Percentiles rank a stretch among this genome's conserved stretches.
phyloP scores from a whole-genome alignment of 2,797 vertebrate genomes.

The Urophycis tenuis region DNA sequence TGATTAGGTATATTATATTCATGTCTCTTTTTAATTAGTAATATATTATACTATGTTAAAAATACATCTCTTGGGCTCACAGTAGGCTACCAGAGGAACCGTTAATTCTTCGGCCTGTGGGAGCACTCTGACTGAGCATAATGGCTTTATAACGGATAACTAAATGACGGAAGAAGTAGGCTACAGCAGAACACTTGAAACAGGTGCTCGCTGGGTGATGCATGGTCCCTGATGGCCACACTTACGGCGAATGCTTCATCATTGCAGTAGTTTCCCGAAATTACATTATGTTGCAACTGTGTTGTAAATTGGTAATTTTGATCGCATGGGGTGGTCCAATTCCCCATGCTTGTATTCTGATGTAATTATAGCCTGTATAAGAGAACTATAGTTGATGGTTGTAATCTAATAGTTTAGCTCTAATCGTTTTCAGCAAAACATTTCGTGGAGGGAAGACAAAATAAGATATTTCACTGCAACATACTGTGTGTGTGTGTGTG shows the following conservation, averaged over 20 bases:
- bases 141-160: not conserved
- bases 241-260: not conserved
- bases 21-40: not conserved
- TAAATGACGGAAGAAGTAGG: not conserved
- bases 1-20: not conserved
- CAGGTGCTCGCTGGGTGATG: not conserved
- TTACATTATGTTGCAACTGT: not conserved
- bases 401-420: not conserved
- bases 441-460: not conserved
- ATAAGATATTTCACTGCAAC: not conserved
- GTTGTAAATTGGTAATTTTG: not conserved
- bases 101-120: not conserved
- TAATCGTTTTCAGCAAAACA: slow-evolving; percentile 3
- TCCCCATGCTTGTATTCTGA: not conserved
- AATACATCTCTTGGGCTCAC: not conserved
- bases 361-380: not conserved
- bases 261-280: not conserved
- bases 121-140: not conserved
- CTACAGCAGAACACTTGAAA: not conserved
- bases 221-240: not conserved
- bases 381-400: not conserved
- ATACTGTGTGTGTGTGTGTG: not conserved
- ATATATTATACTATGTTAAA: not conserved
- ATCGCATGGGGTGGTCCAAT: not conserved
- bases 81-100: not conserved